Percentiles rank a stretch among this genome's conserved stretches.
phyloP scores from a whole-genome alignment of 2,113 vertebrate species.

The Phodopus roborovskii region DNA sequence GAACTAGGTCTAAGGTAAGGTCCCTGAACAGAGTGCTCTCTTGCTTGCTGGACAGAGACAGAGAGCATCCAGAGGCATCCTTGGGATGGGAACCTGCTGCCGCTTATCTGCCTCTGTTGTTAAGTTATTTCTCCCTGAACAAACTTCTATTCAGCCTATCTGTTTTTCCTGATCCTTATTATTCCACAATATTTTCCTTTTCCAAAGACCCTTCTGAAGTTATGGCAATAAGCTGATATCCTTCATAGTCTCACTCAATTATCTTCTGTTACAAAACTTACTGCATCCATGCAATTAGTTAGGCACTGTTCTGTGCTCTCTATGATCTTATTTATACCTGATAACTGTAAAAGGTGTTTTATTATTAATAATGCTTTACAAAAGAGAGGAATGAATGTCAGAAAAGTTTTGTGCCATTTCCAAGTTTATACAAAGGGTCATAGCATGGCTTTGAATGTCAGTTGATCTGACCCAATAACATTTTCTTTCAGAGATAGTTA shows the following conservation, averaged over 20 bases:
- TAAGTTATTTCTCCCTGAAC: no score
- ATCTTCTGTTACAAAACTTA: not conserved
- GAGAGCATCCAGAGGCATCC: no score
- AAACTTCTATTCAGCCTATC: no score
- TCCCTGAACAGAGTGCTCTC: no score
- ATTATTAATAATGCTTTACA: not conserved
- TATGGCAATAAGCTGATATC: not conserved
- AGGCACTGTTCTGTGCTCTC: not conserved
- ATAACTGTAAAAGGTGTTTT: not conserved
- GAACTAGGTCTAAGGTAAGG: no score
- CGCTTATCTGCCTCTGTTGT: no score
- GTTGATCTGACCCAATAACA: not conserved
- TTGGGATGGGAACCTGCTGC: no score
- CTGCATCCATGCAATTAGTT: not conserved
- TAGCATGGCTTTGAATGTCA: conserved; percentile 4
- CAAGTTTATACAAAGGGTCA: not conserved
- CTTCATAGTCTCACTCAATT: not conserved
- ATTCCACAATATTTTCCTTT: not conserved
- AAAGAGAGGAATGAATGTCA: not conserved
- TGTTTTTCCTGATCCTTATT: no score
- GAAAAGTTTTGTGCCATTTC: conserved; percentile 35
- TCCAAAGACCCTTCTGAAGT: conserved; percentile 3
- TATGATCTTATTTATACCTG: not conserved
- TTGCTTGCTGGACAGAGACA: no score
- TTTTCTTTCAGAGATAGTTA: conserved; percentile 40